Percentiles rank a stretch among this genome's conserved stretches.
These are phyloP conservation scores for Myotis daubentonii DNA, from an alignment of 2,797 vertebrate species.

Conservation along the genomic window DNA sequence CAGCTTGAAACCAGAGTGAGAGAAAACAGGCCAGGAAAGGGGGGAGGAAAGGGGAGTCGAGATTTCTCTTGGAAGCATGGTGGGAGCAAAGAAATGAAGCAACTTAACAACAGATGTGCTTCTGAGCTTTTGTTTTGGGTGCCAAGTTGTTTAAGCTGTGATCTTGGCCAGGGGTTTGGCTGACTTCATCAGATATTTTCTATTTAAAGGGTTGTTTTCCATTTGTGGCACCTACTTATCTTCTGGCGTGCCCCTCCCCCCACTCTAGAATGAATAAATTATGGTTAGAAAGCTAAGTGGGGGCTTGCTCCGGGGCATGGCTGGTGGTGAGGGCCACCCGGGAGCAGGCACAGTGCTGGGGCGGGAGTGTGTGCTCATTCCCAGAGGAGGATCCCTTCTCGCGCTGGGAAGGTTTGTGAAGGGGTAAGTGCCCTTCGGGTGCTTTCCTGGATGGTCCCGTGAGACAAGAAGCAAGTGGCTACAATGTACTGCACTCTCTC, in stretches of 20 bases:
- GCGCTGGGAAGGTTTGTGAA: not conserved
- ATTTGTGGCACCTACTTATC: not conserved
- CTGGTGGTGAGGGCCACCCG: not conserved
- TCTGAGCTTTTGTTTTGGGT: not conserved
- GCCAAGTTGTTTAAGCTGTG: not conserved
- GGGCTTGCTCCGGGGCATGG: not conserved
- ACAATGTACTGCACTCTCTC: not conserved
- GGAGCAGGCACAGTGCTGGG: not conserved
- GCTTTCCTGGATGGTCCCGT: not conserved
- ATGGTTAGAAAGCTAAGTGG: not conserved
- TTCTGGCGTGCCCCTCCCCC: not conserved
- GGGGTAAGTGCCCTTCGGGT: not conserved
- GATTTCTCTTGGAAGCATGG: not conserved
- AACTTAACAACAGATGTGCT: not conserved
- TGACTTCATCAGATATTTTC: not conserved
- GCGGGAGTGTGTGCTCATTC: not conserved
- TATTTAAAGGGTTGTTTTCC: not conserved
- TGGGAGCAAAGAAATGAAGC: not conserved
- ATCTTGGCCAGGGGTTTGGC: not conserved
- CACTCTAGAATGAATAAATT: not conserved
- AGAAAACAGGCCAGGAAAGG: not conserved
- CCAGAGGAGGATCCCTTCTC: not conserved
- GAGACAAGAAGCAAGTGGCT: not conserved
- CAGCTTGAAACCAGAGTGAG: not conserved
- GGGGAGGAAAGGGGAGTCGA: not conserved